Percentiles rank a stretch among this genome's conserved stretches.
Evolutionary conservation across 2,888 invertebrate genomes (phyloP).

Genomic region (Terebella lapidaria): DNA sequence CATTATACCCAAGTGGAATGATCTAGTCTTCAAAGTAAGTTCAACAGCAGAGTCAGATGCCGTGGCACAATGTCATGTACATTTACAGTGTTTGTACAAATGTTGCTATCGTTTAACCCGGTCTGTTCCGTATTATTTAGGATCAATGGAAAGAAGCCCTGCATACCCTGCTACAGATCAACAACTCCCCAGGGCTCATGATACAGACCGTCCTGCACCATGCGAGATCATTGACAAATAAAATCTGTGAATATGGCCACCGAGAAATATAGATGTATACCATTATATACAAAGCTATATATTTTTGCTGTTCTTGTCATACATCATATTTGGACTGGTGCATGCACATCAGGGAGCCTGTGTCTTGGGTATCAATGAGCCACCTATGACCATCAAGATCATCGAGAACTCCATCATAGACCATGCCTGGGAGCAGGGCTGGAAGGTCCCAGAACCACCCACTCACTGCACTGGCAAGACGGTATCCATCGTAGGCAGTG

Average conservation of each 20-base stretch:
- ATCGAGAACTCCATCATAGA: slow-evolving; percentile 99
- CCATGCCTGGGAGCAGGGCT: slow-evolving; percentile 92
- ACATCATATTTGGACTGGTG: too few relatives aligned
- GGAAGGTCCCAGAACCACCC: slow-evolving; percentile 82
- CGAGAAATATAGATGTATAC: too few relatives aligned
- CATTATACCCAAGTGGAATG: slow-evolving; percentile 99
- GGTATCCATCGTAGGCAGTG: slow-evolving; percentile 88
- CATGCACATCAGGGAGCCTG: slow-evolving; percentile 87
- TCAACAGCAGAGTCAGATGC: too few relatives aligned
- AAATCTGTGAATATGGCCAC: too few relatives aligned
- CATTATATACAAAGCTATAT: too few relatives aligned
- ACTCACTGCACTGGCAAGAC: slow-evolving; percentile 70
- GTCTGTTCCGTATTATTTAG: slow-evolving; percentile 56
- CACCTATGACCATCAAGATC: slow-evolving; percentile 96
- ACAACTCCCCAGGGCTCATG: slow-evolving; percentile 97
- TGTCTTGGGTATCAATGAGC: slow-evolving; percentile 90
- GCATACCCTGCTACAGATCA: slow-evolving; percentile 88
- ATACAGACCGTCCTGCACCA: slow-evolving; percentile 79
- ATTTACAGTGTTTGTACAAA: too few relatives aligned
- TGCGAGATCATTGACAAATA: slow-evolving; percentile 81
- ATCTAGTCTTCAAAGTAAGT: slow-evolving; percentile 72
- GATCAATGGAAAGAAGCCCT: slow-evolving; percentile 92
- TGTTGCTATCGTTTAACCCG: too few relatives aligned
- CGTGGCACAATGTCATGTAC: too few relatives aligned
- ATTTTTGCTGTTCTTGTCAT: too few relatives aligned